Evolutionary conservation across 2,797 vertebrate species (phyloP).

Genomic region (Mus caroli): DNA sequence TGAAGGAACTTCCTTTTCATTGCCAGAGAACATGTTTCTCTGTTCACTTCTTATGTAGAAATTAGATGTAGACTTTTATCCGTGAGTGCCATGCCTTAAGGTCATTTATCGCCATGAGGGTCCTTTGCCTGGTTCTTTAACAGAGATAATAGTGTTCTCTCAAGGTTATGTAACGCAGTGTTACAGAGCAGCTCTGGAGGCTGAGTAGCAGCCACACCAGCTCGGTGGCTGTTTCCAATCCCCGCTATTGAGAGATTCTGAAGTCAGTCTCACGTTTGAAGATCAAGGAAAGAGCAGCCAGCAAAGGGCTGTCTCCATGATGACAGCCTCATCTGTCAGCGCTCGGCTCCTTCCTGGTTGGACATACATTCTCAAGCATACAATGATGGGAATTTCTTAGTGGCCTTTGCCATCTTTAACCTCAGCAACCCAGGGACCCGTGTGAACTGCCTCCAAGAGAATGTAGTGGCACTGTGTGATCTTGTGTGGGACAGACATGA

Average conservation of each 20-base stretch:
- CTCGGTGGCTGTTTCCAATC: background rate
- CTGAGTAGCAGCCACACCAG: background rate
- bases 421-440: background rate
- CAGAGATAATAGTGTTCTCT: background rate
- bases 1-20: background rate
- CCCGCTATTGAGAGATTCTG: background rate
- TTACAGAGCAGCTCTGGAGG: background rate
- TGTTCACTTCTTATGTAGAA: conserved; percentile 2
- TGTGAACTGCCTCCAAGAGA: conserved; percentile 56
- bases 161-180: background rate
- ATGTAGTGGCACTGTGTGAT: background rate
- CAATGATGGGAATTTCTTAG: background rate
- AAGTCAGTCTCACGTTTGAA: background rate
- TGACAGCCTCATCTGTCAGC: background rate
- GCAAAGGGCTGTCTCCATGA: background rate
- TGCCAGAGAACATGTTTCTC: conserved; percentile 19
- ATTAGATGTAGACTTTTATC: background rate
- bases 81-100: background rate
- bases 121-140: conserved; percentile 1
- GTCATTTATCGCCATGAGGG: background rate
- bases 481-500: background rate
- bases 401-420: background rate
- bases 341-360: background rate
- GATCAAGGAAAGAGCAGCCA: background rate
- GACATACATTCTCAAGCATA: background rate